Evolutionary conservation across 2,797 vertebrate genomes (phyloP), one percentile per base, ranked within the genome.

Genomic region (Arvicola amphibius): DNA sequence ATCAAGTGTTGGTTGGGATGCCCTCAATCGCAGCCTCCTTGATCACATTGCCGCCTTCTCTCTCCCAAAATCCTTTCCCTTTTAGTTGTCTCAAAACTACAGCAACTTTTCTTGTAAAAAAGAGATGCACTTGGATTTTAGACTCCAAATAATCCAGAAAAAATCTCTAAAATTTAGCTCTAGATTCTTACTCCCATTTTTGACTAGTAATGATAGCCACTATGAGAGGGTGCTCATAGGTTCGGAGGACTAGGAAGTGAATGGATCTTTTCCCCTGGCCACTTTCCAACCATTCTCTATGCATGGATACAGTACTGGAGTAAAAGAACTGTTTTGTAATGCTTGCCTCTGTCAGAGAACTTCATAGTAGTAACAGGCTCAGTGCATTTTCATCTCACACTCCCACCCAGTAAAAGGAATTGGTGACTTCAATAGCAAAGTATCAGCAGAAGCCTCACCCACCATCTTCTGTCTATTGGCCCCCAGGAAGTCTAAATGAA

Each of bases 311-410:
- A 53, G 67, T 56, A 16, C 19, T 63, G 16, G 25, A 73, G 56
- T 32, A 11, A 76, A 83, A 53, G 17, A 65, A 78, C 2, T 29
- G 2, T 65, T 32, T 65, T 40, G 9, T 67, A 71, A 40, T 34
- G 9, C 43, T 13, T 10, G 6, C 13, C 69, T 48, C 23, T 63
- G 14, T 90, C 0, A 12, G 81, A 76, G 25, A 34, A 77, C 4
- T 3, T 2, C 14, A 51, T 9, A n/a, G 10, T 37, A 3, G 67
- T 63, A 27, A 56, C 5, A 3, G 6, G 1, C 7, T 0, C 37
- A 19, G 23, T 51, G 23, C n/a, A 11, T 6, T 74, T 53, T 91
- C 37, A 61, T 7, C 4, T 23, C 8, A 32, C 25, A 19, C 78
- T 6, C 7, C 25, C 13, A 32, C 43, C 83, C 2, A 12, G 16